Conservation (phyloP, 2,113 vertebrate species). For the Romanogobio albipinnatus region DNA sequence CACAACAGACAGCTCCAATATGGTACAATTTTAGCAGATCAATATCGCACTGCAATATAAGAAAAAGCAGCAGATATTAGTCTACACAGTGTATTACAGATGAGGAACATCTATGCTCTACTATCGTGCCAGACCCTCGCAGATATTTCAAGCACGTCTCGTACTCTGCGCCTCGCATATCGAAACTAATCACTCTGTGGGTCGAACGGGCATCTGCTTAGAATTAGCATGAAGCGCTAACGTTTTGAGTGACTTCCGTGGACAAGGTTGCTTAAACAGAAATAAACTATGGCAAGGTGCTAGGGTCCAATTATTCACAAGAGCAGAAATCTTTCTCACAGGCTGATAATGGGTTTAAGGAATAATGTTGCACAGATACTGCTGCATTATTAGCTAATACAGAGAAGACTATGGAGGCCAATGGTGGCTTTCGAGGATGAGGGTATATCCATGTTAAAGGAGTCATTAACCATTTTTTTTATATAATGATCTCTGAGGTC, state of each 20-base stretch:
- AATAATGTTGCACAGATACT: constrained; percentile 20
- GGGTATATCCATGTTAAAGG: background rate
- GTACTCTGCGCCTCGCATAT: constrained; percentile 50
- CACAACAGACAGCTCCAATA: constrained; percentile 99
- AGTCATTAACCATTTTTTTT: too few relatives aligned
- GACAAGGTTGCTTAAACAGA: constrained; percentile 69
- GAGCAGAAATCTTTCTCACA: constrained; percentile 70
- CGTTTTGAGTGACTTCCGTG: constrained; percentile 62
- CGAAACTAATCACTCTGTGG: constrained; percentile 84
- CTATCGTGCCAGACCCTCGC: constrained; percentile 91
- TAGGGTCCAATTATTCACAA: constrained; percentile 68
- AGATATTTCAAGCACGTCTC: constrained; percentile 79
- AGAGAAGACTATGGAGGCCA: constrained; percentile 25
- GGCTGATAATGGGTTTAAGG: constrained; percentile 59
- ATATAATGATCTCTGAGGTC: too few relatives aligned
- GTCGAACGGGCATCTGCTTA: constrained; percentile 82
- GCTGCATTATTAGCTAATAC: constrained; percentile 39
- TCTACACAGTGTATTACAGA: constrained; percentile 99
- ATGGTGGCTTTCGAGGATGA: background rate
- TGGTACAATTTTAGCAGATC: constrained; percentile 99
- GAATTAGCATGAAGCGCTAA: constrained; percentile 77
- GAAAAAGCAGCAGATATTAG: constrained; percentile 99
- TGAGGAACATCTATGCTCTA: constrained; percentile 94
- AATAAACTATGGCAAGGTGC: constrained; percentile 71
- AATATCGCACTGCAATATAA: constrained; percentile 99